Evolutionary conservation across 2,113 vertebrate species (phyloP), one percentile per base, ranked within the genome.

Genomic region (Polypterus senegalus): DNA sequence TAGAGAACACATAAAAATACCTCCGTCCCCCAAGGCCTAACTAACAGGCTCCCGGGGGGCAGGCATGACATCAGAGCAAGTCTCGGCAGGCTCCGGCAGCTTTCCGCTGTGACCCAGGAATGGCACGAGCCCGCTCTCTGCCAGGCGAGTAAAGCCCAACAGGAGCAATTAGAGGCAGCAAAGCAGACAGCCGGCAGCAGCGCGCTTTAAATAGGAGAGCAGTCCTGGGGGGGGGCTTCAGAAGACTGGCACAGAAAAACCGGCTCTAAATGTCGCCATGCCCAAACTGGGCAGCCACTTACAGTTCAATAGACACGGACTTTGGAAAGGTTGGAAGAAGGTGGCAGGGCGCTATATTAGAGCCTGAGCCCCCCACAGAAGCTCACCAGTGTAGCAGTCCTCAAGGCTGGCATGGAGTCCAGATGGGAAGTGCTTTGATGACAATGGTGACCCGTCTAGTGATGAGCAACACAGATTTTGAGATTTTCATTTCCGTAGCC

Each of bases 81-180:
- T 45, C 3, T 45, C 56, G 4, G 2, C 27, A 6, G 11, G 11
- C 56, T 5, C 6, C 27, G 27, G 27, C 27, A 27, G 27, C 27
- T 27, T 27, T 27, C 27, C 56, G 43, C n/a, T 27, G 3, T 4
- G 5, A 6, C 54, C 4, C 27, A 6, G 56, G 56, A 9, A 3
- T 4, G n/a, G 4, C 27, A 57, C 56, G 27, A 27, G 7, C 11
- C 2, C 56, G 43, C 27, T 43, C 56, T 57, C 10, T 10, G 54
- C 54, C 27, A 11, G 4, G 7, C 56, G 7, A 7, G 56, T 45
- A 57, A 57, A 44, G 54, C 56, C 56, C 56, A 57, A 27, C 56
- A 57, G 56, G 56, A 57, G 56, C 56, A 57, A 57, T 57, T 57
- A 57, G 56, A 45, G 56, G 27, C 27, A 27, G 27, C 56, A 3